Base-by-base conservation (phyloP, 1,140 invertebrate species). In the Nasonia vitripennis region DNA sequence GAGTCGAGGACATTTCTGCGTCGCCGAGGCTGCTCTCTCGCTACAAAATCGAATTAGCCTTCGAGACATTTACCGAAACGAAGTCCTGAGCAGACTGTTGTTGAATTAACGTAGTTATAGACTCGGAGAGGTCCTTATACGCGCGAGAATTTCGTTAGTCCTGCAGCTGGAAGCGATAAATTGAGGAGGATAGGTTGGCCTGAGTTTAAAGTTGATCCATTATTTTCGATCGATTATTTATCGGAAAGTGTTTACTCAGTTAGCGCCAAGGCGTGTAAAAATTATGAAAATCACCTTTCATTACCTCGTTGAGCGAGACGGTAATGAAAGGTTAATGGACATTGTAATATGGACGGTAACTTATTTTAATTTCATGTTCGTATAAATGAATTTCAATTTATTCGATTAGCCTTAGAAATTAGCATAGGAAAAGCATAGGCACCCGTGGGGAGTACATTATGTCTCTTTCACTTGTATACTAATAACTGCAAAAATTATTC, bases 21-120 rank as follows among this genome's bases (percentile, higher is more conserved):
- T 87, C 86, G 89, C 77, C 86, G 88, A 89, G 88, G 84, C 80
- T 62, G 85, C 27, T 80, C 62, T 45, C 31, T 68, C 71, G 70
- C 85, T 11, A 79, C 82, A 79, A 88, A 88, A 86, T 85, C 83
- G 70, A 87, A 87, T 89, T 86, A 86, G 81, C 51, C 77, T 84
- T 86, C 83, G 71, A 87, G 86, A 86, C 20, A 67, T 68, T 83
- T 68, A 77, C 27, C 51, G 45, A 37, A 67, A 75, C n/a, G 75
- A 48, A 48, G 45, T 48, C 23, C 23, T 48, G 75, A n/a, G 75
- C 23, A 48, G 41, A 55, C 75, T 78, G 37, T 78, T 55, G 75
- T 78, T 78, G 9, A 78, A 78, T 51, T 51, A 78, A 78, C 41
- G n/a, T 51, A 23, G 75, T 78, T 78, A 51, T 9, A 31, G 74